Evolutionary conservation across 2,113 vertebrate species (phyloP).

Genomic region (Bettongia penicillata): DNA sequence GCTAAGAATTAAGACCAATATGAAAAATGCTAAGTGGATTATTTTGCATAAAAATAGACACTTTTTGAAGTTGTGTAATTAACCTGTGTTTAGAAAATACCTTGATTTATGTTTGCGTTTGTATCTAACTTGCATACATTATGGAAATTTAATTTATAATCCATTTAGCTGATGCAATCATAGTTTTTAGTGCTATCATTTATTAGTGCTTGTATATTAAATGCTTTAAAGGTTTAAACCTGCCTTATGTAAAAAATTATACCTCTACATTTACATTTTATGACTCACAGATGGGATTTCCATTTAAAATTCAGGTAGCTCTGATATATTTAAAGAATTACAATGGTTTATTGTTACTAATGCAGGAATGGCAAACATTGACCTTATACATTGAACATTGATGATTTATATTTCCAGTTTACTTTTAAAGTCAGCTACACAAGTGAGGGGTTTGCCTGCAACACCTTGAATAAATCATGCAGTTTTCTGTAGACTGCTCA

Average conservation of each 20-base stretch:
- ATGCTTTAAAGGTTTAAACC: constrained; percentile 89
- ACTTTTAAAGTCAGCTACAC: constrained; percentile 79
- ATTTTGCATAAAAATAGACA: constrained; percentile 98
- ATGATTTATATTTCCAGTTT: constrained; percentile 83
- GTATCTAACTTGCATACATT: constrained; percentile 97
- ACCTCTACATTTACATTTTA: constrained; percentile 93
- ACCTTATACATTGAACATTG: constrained; percentile 79
- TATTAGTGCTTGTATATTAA: constrained; percentile 97
- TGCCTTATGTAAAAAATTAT: constrained; percentile 88
- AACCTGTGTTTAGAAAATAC: constrained; percentile 99
- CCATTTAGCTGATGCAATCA: constrained; percentile 99
- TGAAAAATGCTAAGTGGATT: constrained; percentile 98
- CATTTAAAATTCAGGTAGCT: constrained; percentile 90
- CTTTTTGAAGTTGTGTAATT: constrained; percentile 95
- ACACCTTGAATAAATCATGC: constrained; percentile 80
- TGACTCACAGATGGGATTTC: constrained; percentile 93
- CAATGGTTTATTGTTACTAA: constrained; percentile 82
- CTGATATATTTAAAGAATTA: constrained; percentile 80
- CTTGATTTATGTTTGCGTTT: constrained; percentile 95
- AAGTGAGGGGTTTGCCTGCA: constrained; percentile 79
- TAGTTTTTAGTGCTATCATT: constrained; percentile 97
- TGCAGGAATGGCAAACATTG: constrained; percentile 83
- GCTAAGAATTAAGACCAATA: constrained; percentile 82
- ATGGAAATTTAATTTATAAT: constrained; percentile 99
- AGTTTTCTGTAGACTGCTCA: constrained; percentile 70